Evolutionary conservation across 2,113 vertebrate species (phyloP).

Genomic region (Nycticebus coucang): DNA sequence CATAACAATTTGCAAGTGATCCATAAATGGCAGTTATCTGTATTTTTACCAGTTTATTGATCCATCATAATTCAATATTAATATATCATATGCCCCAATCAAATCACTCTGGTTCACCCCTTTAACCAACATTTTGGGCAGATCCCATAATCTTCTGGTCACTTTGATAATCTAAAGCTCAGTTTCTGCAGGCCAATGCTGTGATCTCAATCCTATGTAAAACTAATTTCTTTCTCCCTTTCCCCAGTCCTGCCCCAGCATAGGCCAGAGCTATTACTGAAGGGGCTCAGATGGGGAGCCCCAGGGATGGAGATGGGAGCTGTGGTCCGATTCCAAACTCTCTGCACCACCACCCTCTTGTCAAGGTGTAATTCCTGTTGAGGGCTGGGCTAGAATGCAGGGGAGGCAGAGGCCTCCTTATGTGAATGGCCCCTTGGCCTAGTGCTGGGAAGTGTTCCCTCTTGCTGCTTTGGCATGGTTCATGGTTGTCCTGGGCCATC

Average conservation of each 20-base stretch:
- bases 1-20: not conserved
- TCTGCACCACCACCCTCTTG: not conserved
- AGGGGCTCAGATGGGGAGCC: not conserved
- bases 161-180: not conserved
- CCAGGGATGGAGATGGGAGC: not conserved
- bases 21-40: not conserved
- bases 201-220: not conserved
- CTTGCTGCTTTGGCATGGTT: not conserved
- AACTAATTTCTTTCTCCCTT: not conserved
- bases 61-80: not conserved
- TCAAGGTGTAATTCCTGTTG: not conserved
- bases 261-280: not conserved
- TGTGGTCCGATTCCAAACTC: not conserved
- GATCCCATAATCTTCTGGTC: not conserved
- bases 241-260: not conserved
- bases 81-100: not conserved
- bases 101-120: not conserved
- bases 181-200: not conserved
- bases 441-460: not conserved
- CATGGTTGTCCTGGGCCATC: not conserved
- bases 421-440: not conserved
- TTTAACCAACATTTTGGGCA: not conserved
- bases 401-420: not conserved
- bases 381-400: not conserved
- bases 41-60: not conserved